Percentiles rank a stretch among this genome's conserved stretches.
These are phyloP conservation scores for Coendou prehensilis DNA, from an alignment of 2,797 vertebrate species.

Conservation along the genomic window DNA sequence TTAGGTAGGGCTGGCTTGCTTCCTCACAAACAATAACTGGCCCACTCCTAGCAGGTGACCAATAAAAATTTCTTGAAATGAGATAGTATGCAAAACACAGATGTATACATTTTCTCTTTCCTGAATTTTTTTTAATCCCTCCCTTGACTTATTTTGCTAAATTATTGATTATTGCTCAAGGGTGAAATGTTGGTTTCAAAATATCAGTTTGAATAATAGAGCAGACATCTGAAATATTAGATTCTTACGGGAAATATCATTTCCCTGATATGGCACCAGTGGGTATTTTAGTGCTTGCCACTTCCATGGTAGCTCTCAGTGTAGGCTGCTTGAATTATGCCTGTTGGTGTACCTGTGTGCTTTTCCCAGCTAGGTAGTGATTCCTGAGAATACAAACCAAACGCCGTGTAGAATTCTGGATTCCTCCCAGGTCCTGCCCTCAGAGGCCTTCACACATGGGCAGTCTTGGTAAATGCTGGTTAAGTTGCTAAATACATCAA, in stretches of 20 bases:
- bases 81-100: neutral
- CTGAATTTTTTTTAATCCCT: neutral
- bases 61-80: neutral
- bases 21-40: neutral
- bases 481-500: neutral
- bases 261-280: neutral
- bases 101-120: neutral
- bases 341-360: neutral
- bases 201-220: constrained; percentile 43
- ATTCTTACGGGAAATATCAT: neutral
- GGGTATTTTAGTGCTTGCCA: neutral
- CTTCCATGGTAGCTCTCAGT: neutral
- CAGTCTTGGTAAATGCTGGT: neutral
- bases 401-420: neutral
- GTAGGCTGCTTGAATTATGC: neutral
- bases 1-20: neutral
- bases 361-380: neutral
- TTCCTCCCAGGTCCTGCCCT: neutral
- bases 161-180: neutral
- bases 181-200: neutral
- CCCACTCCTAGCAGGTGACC: neutral
- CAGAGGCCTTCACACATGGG: neutral
- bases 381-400: neutral
- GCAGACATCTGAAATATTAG: neutral
- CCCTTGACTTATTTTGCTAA: constrained; percentile 1